Conservation (phyloP, 2,888 invertebrate species). For the Leucoma salicis region DNA sequence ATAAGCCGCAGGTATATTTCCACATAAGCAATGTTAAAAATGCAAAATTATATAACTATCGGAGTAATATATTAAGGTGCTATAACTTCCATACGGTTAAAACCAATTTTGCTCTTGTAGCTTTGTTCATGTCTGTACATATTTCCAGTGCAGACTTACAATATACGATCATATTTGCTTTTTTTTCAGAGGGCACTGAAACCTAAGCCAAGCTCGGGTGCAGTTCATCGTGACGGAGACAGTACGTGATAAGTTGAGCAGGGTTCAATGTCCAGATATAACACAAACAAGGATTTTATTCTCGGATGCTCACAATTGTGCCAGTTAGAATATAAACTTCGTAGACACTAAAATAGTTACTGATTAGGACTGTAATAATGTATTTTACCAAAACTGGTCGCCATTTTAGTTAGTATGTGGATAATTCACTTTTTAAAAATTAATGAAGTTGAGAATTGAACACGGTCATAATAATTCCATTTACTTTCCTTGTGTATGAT, state of each 20-base stretch:
- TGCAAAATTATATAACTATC: too few species aligned
- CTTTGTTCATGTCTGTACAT: too few species aligned
- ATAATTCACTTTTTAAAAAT: conserved; percentile 32
- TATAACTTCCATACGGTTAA: too few species aligned
- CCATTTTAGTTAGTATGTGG: conserved; percentile 44
- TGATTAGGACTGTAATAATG: conserved; percentile 53
- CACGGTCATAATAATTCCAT: conserved; percentile 57
- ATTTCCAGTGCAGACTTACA: too few species aligned
- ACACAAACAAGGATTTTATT: conserved; percentile 46
- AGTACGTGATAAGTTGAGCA: conserved; percentile 70
- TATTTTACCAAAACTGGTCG: conserved; percentile 44
- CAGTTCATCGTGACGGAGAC: conserved; percentile 36
- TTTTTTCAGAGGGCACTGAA: conserved; percentile 62
- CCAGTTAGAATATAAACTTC: conserved; percentile 69
- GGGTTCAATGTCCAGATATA: conserved; percentile 62
- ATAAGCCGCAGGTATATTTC: too few species aligned
- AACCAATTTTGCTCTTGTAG: too few species aligned
- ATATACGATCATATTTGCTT: too few species aligned
- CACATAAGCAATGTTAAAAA: too few species aligned
- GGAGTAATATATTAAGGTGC: too few species aligned
- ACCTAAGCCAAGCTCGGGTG: conserved; percentile 51
- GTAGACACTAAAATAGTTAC: conserved; percentile 62
- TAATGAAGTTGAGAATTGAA: conserved; percentile 35
- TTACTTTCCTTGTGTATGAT: conserved; percentile 48
- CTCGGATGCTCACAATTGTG: conserved; percentile 77